Evolutionary conservation across 2,888 invertebrate species (phyloP).

Genomic region (Eristalinus sepulchralis): DNA sequence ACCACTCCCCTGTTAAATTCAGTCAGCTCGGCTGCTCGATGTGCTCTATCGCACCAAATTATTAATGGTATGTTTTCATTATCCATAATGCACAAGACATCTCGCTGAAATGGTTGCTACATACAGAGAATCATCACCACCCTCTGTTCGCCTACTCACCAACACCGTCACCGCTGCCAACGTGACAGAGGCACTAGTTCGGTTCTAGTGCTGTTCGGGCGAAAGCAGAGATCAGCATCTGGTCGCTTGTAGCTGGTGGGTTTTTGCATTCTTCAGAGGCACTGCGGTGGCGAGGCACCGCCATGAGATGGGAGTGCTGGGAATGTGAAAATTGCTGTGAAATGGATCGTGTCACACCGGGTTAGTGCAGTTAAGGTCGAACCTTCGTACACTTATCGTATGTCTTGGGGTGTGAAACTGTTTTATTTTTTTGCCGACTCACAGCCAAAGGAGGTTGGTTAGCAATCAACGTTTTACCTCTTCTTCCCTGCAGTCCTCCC

Average conservation of each 20-base stretch:
- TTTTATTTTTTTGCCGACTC: slow-evolving; percentile 9
- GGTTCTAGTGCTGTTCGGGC: background rate
- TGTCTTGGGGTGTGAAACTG: slow-evolving; percentile 17
- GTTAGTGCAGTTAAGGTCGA: slow-evolving; percentile 70
- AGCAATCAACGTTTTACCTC: slow-evolving; percentile 41
- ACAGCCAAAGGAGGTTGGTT: slow-evolving; percentile 22
- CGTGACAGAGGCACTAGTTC: background rate
- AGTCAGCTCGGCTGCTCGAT: slow-evolving; percentile 20
- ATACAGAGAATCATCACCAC: slow-evolving; percentile 31
- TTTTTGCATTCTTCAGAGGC: slow-evolving; percentile 24
- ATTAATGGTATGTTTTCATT: slow-evolving; percentile 71
- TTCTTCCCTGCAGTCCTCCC: background rate
- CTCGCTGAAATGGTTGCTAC: slow-evolving; percentile 63
- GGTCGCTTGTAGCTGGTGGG: background rate
- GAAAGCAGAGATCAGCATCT: slow-evolving; percentile 30
- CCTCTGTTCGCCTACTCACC: background rate
- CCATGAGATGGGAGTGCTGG: background rate
- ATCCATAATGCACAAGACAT: slow-evolving; percentile 70
- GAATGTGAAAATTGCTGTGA: slow-evolving; percentile 57
- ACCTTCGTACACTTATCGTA: slow-evolving; percentile 22
- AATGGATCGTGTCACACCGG: slow-evolving; percentile 67
- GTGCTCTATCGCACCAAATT: slow-evolving; percentile 67
- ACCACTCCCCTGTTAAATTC: slow-evolving; percentile 3
- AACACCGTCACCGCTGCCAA: slow-evolving; percentile 4
- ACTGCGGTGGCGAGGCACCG: background rate